Percentiles rank a stretch among this genome's conserved stretches.
Conservation (phyloP, 1,140 invertebrate genomes). For the Drosophila fuyamai region DNA sequence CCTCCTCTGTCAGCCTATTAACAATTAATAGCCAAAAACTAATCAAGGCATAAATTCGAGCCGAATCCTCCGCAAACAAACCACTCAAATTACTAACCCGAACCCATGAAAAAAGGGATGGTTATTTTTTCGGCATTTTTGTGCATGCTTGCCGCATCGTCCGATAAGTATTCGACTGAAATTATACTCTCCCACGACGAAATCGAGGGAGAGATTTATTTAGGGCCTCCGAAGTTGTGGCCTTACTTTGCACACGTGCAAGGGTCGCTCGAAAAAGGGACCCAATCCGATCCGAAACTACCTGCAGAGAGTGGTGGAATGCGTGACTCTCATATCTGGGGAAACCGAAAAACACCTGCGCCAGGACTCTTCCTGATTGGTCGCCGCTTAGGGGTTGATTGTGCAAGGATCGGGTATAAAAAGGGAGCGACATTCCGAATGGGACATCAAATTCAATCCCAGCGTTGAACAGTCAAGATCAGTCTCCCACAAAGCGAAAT, state of each 20-base stretch:
- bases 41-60: conserved; percentile 64
- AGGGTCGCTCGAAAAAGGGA: conserved; percentile 29
- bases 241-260: conserved; percentile 61
- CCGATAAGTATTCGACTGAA: conserved; percentile 60
- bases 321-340: conserved; percentile 50
- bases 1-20: conserved; percentile 61
- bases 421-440: conserved; percentile 7
- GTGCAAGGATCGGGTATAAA: conserved; percentile 44
- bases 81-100: conserved; percentile 49
- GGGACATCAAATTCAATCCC: conserved; percentile 48
- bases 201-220: conserved; percentile 48
- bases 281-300: conserved; percentile 25
- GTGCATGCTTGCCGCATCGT: conserved; percentile 49
- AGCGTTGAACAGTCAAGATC: conserved; percentile 36
- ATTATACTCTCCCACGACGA: conserved; percentile 69
- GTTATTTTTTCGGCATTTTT: conserved; percentile 16
- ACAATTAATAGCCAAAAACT: conserved; percentile 63
- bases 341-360: conserved; percentile 59
- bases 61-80: conserved; percentile 51
- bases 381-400: conserved; percentile 48
- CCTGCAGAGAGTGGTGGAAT: conserved; percentile 49
- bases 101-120: conserved; percentile 39
- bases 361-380: conserved; percentile 52
- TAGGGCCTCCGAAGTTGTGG: conserved; percentile 33
- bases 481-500: not conserved